phyloP scores from a whole-genome alignment of 2,888 invertebrate genomes.

The Drosophila mayaguana region DNA sequence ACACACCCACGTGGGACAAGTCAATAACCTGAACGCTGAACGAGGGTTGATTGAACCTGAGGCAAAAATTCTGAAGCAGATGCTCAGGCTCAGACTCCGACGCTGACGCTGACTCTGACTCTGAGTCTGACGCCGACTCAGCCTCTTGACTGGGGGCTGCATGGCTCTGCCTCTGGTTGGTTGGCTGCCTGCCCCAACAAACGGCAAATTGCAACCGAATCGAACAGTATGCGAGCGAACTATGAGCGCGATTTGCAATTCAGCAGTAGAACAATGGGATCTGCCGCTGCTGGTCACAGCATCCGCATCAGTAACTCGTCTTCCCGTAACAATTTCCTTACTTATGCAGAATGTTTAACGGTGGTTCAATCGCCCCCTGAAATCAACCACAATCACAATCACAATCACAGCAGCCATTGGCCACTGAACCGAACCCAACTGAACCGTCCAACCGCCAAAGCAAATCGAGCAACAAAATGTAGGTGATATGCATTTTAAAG shows the following conservation, averaged over 20 bases:
- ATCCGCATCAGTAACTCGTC: slow-evolving; percentile 66
- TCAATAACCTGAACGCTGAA: slow-evolving; percentile 58
- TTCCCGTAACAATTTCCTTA: slow-evolving; percentile 76
- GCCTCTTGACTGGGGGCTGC: slow-evolving; percentile 9
- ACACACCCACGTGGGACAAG: slow-evolving; percentile 70
- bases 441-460: neutral
- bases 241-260: slow-evolving; percentile 74
- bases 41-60: slow-evolving; percentile 69
- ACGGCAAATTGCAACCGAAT: slow-evolving; percentile 74
- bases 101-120: neutral
- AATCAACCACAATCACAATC: slow-evolving; percentile 13
- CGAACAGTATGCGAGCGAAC: slow-evolving; percentile 27
- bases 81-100: slow-evolving; percentile 21
- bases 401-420: slow-evolving; percentile 43
- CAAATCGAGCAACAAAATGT: slow-evolving; percentile 75
- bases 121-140: neutral
- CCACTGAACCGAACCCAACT: slow-evolving; percentile 59
- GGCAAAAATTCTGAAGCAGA: slow-evolving; percentile 14
- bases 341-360: slow-evolving; percentile 76
- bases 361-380: slow-evolving; percentile 62
- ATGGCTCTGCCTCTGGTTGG: slow-evolving; percentile 3
- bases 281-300: slow-evolving; percentile 38
- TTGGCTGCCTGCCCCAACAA: slow-evolving; percentile 73
- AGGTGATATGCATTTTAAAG: slow-evolving; percentile 78
- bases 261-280: slow-evolving; percentile 77